These are phyloP conservation scores for Octodon degus DNA, from an alignment of 2,113 vertebrate species.

Conservation along the genomic window DNA sequence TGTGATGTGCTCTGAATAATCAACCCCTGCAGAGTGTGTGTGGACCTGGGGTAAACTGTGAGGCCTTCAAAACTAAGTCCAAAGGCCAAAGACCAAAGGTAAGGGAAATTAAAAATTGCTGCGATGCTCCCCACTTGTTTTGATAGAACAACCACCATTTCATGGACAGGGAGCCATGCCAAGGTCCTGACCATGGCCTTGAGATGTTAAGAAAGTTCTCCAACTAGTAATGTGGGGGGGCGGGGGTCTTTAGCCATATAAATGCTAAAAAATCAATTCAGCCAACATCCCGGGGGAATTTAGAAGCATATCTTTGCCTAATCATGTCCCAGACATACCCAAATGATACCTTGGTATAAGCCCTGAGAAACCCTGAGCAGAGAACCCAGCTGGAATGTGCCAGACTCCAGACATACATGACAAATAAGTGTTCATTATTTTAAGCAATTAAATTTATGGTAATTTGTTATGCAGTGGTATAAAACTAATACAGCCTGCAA, in stretches of 20 bases:
- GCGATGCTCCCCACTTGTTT: not conserved
- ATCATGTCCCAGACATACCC: not conserved
- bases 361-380: not conserved
- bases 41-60: not conserved
- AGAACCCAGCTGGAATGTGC: not conserved
- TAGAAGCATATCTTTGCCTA: not conserved
- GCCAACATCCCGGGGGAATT: not conserved
- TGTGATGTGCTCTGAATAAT: not conserved
- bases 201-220: not conserved
- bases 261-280: not conserved
- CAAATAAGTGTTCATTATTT: not conserved
- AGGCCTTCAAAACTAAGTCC: not conserved
- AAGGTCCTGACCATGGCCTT: not conserved
- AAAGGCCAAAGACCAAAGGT: not conserved
- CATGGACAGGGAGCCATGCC: not conserved
- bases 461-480: not conserved
- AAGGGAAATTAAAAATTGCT: not conserved
- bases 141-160: not conserved
- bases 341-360: not conserved
- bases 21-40: not conserved
- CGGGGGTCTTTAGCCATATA: not conserved
- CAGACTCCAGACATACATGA: not conserved
- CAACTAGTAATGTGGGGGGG: not conserved
- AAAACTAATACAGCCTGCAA: not conserved
- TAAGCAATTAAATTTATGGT: not conserved